phyloP scores from a whole-genome alignment of 2,888 invertebrate species.

The Agrotis puta region DNA sequence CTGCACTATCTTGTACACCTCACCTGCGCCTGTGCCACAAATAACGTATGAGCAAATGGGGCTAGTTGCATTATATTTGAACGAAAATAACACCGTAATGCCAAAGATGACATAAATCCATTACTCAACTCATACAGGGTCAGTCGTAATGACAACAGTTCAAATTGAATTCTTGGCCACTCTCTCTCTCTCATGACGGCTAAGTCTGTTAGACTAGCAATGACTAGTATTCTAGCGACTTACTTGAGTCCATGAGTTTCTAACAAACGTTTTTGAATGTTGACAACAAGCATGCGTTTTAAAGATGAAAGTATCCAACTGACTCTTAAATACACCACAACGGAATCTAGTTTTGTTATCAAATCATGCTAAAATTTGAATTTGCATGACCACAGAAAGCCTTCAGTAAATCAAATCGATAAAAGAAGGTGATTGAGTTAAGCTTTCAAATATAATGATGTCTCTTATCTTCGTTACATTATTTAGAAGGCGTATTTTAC shows the following conservation, averaged over 20 bases:
- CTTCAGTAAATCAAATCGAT: constrained; percentile 14
- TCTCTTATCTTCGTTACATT: constrained; percentile 10
- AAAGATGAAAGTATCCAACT: background rate
- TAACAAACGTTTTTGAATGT: background rate
- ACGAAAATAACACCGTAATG: constrained; percentile 23
- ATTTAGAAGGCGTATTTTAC: background rate
- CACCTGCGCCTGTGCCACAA: constrained; percentile 87
- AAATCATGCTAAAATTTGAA: constrained; percentile 6
- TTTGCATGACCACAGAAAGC: background rate
- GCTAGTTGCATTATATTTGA: background rate
- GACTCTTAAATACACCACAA: background rate
- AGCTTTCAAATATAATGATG: constrained; percentile 12
- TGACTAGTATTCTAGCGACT: too few relatives aligned
- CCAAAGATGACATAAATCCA: background rate
- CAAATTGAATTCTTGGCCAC: too few relatives aligned
- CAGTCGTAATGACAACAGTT: too few relatives aligned
- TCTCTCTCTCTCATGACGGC: too few relatives aligned
- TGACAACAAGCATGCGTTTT: background rate
- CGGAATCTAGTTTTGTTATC: background rate
- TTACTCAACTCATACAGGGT: too few relatives aligned
- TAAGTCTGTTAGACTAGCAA: too few relatives aligned
- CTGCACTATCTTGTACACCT: constrained; percentile 92
- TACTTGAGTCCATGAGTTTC: too few relatives aligned
- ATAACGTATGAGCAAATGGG: background rate
- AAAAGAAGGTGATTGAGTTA: constrained; percentile 20